phyloP scores from a whole-genome alignment of 1,140 invertebrate species.

The Schmidtea mediterranea region DNA sequence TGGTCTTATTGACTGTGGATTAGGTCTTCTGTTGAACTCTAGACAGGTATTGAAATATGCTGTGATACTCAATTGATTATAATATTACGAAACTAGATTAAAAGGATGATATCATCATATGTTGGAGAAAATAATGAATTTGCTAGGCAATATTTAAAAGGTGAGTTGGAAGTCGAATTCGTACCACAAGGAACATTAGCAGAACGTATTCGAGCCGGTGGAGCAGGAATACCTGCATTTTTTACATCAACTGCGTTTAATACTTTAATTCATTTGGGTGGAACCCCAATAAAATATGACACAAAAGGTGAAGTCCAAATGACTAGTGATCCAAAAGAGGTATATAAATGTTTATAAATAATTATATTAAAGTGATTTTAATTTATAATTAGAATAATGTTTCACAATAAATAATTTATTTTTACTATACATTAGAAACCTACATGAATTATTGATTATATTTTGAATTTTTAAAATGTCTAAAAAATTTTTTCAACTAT shows the following conservation, averaged over 20 bases:
- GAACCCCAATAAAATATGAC: constrained; percentile 66
- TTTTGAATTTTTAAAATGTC: too few species aligned
- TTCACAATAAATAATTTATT: too few species aligned
- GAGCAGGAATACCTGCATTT: constrained; percentile 88
- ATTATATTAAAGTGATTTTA: too few species aligned
- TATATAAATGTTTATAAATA: too few species aligned
- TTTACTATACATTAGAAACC: too few species aligned
- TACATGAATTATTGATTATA: too few species aligned
- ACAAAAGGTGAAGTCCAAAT: constrained; percentile 25
- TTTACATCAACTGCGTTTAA: constrained; percentile 81
- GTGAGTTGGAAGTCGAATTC: constrained; percentile 43
- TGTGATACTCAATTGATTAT: too few species aligned
- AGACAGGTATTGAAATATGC: constrained; percentile 32
- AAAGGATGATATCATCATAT: constrained; percentile 78
- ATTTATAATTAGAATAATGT: too few species aligned
- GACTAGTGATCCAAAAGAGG: constrained; percentile 30
- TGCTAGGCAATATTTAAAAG: constrained; percentile 64
- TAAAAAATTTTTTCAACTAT: too few species aligned
- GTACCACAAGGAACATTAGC: constrained; percentile 50
- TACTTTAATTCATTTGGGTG: constrained; percentile 70
- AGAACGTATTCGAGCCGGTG: constrained; percentile 66
- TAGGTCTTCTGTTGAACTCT: constrained; percentile 56
- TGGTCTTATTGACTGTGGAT: constrained; percentile 71
- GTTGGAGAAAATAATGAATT: constrained; percentile 95
- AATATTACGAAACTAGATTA: constrained; percentile 14